Evolutionary conservation across 1,140 invertebrate species (phyloP).

Genomic region (Diuraphis noxia): DNA sequence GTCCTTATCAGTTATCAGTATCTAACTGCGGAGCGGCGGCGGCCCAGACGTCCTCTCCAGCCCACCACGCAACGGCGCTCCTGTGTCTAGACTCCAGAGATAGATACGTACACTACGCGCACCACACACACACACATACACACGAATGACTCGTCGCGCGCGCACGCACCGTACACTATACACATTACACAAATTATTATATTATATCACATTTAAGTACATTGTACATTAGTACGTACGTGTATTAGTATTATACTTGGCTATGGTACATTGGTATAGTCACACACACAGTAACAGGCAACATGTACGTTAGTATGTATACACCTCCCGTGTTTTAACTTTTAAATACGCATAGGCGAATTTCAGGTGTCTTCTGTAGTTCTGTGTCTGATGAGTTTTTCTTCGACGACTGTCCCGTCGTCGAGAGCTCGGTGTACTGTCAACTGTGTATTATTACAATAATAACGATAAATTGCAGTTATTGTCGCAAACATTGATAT

Average conservation of each 20-base stretch:
- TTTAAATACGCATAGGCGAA: not conserved
- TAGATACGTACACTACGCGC: not conserved
- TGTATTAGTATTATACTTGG: too few species aligned
- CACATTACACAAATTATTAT: not conserved
- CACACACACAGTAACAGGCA: not conserved
- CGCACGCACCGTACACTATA: not conserved
- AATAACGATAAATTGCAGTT: not conserved
- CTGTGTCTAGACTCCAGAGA: conserved; percentile 20
- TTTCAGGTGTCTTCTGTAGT: not conserved
- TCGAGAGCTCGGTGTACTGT: not conserved
- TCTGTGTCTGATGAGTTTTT: not conserved
- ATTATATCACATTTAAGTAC: not conserved
- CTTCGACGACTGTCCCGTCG: not conserved
- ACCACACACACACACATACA: not conserved
- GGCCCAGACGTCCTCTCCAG: not conserved
- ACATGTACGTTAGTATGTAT: not conserved
- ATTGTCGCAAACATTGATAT: not conserved
- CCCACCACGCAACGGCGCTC: not conserved
- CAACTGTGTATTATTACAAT: not conserved
- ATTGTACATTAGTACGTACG: not conserved
- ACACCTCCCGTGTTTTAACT: not conserved
- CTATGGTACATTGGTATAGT: too few species aligned
- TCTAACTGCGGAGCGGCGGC: not conserved
- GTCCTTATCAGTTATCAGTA: not conserved
- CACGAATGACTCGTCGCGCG: too few species aligned